Evolutionary conservation across 2,797 vertebrate species (phyloP).

Genomic region (Myotis vivesi): DNA sequence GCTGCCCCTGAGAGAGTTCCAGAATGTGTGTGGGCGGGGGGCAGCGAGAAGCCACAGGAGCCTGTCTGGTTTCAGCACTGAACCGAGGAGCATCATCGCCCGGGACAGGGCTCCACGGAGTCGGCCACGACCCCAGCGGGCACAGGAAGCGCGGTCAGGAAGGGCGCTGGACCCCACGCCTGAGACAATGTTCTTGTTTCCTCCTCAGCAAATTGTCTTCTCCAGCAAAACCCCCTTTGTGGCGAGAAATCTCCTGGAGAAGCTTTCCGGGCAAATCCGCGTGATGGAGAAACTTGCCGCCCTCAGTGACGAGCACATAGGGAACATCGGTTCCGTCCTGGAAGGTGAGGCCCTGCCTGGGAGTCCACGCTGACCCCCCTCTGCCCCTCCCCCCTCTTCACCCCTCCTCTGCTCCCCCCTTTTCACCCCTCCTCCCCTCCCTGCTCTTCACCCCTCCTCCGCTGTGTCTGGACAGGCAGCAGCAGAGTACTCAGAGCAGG

Average conservation of each 20-base stretch:
- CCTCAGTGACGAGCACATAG: slow-evolving; percentile 91
- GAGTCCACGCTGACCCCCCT: rapidly evolving
- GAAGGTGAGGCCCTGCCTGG: slow-evolving; percentile 86
- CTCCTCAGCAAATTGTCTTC: slow-evolving; percentile 88
- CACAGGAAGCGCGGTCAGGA: background rate
- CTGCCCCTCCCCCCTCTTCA: too few species aligned
- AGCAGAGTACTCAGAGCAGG: background rate
- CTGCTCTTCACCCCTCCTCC: background rate
- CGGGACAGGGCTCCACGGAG: rapidly evolving
- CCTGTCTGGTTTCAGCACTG: background rate
- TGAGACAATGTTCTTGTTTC: slow-evolving; percentile 38
- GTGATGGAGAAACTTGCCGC: slow-evolving; percentile 92
- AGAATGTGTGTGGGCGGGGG: background rate
- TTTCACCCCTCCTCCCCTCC: too few species aligned
- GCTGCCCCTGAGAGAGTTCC: background rate
- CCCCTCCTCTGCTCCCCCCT: too few species aligned
- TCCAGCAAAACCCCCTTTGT: slow-evolving; percentile 87
- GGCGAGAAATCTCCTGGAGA: slow-evolving; percentile 89
- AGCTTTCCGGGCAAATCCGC: slow-evolving; percentile 90
- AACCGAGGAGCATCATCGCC: rapidly evolving
- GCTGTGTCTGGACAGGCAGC: background rate
- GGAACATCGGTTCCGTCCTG: slow-evolving; percentile 87
- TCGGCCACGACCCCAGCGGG: background rate
- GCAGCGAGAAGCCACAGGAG: background rate
- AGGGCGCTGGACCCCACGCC: rapidly evolving